A percentile compares a stretch with the other conserved stretches of the same genome.
Conservation (phyloP, 1,140 invertebrate species). For the Leptoteleia sp. region DNA sequence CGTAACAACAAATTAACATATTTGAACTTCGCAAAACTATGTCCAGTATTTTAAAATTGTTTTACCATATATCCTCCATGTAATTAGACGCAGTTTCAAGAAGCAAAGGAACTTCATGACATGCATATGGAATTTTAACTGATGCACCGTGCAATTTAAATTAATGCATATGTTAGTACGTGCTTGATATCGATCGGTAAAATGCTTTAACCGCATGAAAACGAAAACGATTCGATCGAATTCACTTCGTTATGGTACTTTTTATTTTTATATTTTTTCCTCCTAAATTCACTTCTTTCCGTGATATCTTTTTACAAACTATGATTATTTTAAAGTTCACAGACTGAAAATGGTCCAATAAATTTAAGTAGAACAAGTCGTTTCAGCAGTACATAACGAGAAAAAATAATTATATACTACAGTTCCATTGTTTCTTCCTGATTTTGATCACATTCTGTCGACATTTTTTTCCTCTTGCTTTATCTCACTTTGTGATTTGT, state of each 20-base stretch:
- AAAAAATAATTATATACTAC: constrained; percentile 37
- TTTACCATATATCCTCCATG: constrained; percentile 18
- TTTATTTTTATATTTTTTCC: not conserved
- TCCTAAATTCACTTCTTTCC: not conserved
- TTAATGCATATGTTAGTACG: constrained; percentile 5
- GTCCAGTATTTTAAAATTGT: constrained; percentile 27
- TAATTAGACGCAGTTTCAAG: constrained; percentile 32
- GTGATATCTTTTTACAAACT: not conserved
- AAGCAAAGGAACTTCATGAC: constrained; percentile 38
- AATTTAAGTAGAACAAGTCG: constrained; percentile 11
- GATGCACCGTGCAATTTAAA: constrained; percentile 20
- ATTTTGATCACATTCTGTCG: constrained; percentile 38
- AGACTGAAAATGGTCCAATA: constrained; percentile 16
- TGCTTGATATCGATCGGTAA: constrained; percentile 1
- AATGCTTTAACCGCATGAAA: not conserved
- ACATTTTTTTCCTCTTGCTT: not conserved
- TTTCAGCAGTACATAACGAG: constrained; percentile 14
- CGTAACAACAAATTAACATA: no score
- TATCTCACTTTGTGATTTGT: constrained; percentile 10
- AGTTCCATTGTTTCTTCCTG: constrained; percentile 23
- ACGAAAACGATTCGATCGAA: not conserved
- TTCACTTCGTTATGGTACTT: no score
- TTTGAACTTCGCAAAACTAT: constrained; percentile 1
- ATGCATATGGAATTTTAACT: constrained; percentile 29
- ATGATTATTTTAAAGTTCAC: constrained; percentile 18